phyloP scores from a whole-genome alignment of 1,140 invertebrate genomes.

The Pachyrhynchus sulphureomaculatus region DNA sequence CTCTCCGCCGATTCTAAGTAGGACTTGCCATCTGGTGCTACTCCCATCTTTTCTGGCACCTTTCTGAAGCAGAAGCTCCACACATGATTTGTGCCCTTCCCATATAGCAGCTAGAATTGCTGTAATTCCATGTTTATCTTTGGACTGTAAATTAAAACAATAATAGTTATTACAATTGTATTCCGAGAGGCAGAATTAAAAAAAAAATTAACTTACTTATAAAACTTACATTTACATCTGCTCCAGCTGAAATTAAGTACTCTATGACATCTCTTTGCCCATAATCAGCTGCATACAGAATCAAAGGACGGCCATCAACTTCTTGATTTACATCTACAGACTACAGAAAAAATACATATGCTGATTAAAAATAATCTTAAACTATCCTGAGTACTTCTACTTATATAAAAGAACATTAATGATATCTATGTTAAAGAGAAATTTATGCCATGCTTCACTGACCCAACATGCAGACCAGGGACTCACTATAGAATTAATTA shows the following conservation, averaged over 20 bases:
- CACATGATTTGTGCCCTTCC: conserved; percentile 92
- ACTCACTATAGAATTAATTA: too few species aligned
- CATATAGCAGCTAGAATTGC: conserved; percentile 90
- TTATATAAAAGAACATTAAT: too few species aligned
- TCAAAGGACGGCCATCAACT: conserved; percentile 81
- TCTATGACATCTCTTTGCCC: conserved; percentile 88
- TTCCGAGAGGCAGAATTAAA: too few species aligned
- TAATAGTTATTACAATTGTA: too few species aligned
- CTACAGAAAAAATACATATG: too few species aligned
- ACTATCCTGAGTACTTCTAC: too few species aligned
- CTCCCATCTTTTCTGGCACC: conserved; percentile 82
- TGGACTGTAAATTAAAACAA: conserved; percentile 66
- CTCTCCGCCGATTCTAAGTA: conserved; percentile 90
- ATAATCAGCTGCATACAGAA: conserved; percentile 94
- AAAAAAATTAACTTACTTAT: neutral
- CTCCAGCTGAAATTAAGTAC: conserved; percentile 85
- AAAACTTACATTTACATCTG: conserved; percentile 86
- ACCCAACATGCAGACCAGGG: too few species aligned
- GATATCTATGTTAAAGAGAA: too few species aligned
- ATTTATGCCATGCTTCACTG: too few species aligned
- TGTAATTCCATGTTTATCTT: conserved; percentile 93
- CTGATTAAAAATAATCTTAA: conserved; percentile 6
- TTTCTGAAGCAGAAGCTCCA: conserved; percentile 83
- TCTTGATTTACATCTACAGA: conserved; percentile 81
- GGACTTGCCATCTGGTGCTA: conserved; percentile 81